Conservation (phyloP, 2,113 vertebrate species). For the Brachypodius melanocephalos region DNA sequence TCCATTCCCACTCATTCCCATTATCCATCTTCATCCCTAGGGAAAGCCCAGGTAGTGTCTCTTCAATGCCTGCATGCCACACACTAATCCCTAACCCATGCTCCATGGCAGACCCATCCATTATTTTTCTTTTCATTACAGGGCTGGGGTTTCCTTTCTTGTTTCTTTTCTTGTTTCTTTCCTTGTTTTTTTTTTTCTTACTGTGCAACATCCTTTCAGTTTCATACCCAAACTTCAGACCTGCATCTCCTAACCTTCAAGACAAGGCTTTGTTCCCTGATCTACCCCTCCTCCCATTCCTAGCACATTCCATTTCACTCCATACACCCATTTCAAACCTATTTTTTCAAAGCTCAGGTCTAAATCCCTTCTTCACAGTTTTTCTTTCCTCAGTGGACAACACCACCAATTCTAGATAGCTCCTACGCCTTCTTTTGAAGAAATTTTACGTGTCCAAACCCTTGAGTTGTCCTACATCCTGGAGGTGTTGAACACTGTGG, state of each 20-base stretch:
- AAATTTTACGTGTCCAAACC: background rate
- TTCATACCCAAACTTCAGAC: background rate
- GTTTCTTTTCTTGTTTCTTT: background rate
- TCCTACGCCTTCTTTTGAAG: background rate
- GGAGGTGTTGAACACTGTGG: background rate
- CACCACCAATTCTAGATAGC: background rate
- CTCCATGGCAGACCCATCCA: background rate
- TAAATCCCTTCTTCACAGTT: background rate
- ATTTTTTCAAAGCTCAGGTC: background rate
- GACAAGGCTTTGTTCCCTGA: background rate
- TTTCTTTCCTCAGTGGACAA: background rate
- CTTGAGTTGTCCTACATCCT: background rate
- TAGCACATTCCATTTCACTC: background rate
- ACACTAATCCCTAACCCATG: background rate
- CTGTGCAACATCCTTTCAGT: background rate
- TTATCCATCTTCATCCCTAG: background rate
- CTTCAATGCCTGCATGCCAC: background rate
- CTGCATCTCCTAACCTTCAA: background rate
- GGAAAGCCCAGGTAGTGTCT: background rate
- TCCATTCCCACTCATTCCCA: background rate
- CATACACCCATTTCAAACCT: background rate
- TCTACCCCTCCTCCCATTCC: background rate
- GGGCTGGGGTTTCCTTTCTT: background rate
- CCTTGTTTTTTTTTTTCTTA: background rate
- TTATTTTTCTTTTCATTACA: background rate